Conservation (phyloP, 2,797 vertebrate genomes). For the Rhadinocentrus ornatus region DNA sequence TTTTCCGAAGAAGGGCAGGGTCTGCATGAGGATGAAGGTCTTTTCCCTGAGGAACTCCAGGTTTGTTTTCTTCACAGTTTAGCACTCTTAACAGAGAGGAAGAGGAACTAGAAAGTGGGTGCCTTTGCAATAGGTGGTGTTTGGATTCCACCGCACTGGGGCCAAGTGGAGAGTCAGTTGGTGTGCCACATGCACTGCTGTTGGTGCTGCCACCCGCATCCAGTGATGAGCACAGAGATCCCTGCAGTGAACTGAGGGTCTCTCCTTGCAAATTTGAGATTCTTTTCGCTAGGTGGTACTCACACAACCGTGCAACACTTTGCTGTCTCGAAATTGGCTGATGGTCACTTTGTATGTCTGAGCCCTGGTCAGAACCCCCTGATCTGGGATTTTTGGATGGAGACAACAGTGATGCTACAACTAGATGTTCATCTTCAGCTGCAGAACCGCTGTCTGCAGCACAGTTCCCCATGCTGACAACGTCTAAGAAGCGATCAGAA, state of each 20-base stretch:
- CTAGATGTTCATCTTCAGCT: slow-evolving; percentile 83
- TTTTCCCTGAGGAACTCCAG: slow-evolving; percentile 79
- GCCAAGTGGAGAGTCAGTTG: slow-evolving; percentile 89
- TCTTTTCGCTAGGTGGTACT: slow-evolving; percentile 92
- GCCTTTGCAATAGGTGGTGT: slow-evolving; percentile 76
- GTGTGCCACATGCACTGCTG: slow-evolving; percentile 88
- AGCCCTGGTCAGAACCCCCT: slow-evolving; percentile 69
- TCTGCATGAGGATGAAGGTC: slow-evolving; percentile 92
- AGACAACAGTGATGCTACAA: slow-evolving; percentile 74
- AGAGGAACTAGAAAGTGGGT: slow-evolving; percentile 84
- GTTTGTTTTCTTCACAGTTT: slow-evolving; percentile 72
- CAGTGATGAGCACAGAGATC: slow-evolving; percentile 92
- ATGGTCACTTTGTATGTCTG: slow-evolving; percentile 84
- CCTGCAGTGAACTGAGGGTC: slow-evolving; percentile 91
- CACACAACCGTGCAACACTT: slow-evolving; percentile 88
- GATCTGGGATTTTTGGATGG: slow-evolving; percentile 86
- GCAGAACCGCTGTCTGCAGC: slow-evolving; percentile 66
- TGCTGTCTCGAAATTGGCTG: slow-evolving; percentile 88
- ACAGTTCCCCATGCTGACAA: slow-evolving; percentile 76
- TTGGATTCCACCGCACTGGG: slow-evolving; percentile 79
- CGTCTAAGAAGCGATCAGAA: slow-evolving; percentile 73
- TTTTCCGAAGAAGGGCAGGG: slow-evolving; percentile 89
- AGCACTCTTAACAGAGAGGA: slow-evolving; percentile 75
- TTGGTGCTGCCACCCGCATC: slow-evolving; percentile 91
- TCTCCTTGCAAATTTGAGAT: slow-evolving; percentile 93